Evolutionary conservation across 2,113 vertebrate species (phyloP).

Genomic region (Acanthisitta chloris): DNA sequence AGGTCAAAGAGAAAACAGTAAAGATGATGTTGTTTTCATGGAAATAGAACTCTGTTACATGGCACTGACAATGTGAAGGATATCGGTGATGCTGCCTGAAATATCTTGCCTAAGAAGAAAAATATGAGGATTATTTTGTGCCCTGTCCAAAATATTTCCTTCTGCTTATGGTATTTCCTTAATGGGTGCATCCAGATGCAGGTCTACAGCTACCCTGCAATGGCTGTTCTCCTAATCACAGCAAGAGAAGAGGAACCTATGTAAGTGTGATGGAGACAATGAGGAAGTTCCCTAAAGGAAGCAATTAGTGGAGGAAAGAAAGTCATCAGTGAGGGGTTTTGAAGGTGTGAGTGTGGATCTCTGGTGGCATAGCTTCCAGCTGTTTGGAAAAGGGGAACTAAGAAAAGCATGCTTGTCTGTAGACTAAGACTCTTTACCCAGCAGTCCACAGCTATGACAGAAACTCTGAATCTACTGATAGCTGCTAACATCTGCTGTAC

Average conservation of each 20-base stretch:
- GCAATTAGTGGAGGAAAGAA: background rate
- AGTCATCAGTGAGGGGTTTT: background rate
- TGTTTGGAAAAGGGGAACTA: background rate
- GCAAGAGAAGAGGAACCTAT: background rate
- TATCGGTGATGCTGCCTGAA: background rate
- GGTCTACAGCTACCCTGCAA: background rate
- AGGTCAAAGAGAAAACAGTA: background rate
- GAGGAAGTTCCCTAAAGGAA: background rate
- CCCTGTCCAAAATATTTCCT: background rate
- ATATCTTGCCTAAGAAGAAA: background rate
- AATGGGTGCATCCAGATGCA: background rate
- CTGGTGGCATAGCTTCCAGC: background rate
- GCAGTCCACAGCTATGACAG: background rate
- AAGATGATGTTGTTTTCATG: fast-evolving
- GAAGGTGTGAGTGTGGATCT: background rate
- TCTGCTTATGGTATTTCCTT: background rate
- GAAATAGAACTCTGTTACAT: background rate
- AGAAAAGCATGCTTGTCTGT: background rate
- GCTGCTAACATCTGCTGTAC: background rate
- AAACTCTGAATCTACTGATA: background rate
- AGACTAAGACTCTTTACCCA: background rate
- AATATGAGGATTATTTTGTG: background rate
- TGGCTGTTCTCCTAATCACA: background rate
- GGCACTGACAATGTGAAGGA: background rate
- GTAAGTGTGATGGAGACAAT: background rate